Base-by-base conservation (phyloP, 2,797 vertebrate genomes). In the Cossypha heuglini region DNA sequence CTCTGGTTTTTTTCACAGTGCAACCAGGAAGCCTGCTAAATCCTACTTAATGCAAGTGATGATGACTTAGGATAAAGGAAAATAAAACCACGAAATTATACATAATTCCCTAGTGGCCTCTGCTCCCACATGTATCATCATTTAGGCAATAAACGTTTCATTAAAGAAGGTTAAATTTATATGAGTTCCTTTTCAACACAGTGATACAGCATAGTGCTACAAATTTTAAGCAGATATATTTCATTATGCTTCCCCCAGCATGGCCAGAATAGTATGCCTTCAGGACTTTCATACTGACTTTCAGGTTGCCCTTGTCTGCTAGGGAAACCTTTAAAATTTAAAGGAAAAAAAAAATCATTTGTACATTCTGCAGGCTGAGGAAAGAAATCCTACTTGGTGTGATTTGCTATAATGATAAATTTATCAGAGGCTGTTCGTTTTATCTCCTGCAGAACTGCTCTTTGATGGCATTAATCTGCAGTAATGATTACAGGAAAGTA, bases 391-490 rank as follows among this genome's bases (percentile, higher is more conserved):
- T 93, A 28, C 73, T 87, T 94, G 48, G 45, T 93, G 42, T 92
- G 78, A 96, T 96, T 97, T 96, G 72, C 93, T 96, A 63, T 91
- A 93, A 97, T 96, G 92, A 93, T 97, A 92, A 95, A 97, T 97
- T 97, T 97, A 97, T 95, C 94, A 96, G 88, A 97, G 96, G 72
- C 74, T 92, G 61, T 73, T 97, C 93, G 88, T 86, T 94, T 96
- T 97, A 88, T 97, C 93, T 96, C 92, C 93, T 90, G 76, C 54
- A 97, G 89, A 96, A 97, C 93, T 88, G 71, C 61, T 97, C 85
- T 97, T 96, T 95, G 95, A 96, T 97, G 89, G 58, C 93, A 96
- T 95, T 97, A 97, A 97, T 94, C 96, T 96, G 88, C 83, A 96
- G 94, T 96, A 97, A 97, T 97, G 92, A 97, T 96, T 97, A 80